phyloP scores from a whole-genome alignment of 2,113 vertebrate genomes.

The Columbina picui region DNA sequence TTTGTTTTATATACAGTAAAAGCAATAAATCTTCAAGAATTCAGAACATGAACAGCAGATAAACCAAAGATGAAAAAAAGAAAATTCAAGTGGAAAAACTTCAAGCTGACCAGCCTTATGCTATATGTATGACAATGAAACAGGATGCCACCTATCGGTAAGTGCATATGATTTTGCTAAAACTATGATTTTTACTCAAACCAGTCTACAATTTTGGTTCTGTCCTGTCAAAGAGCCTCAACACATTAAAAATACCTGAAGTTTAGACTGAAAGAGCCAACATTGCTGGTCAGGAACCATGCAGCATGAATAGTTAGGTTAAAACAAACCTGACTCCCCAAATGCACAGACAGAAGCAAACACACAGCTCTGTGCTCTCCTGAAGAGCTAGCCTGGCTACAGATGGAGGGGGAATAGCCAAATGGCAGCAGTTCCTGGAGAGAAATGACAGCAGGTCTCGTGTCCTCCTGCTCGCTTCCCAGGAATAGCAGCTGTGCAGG shows the following conservation, averaged over 20 bases:
- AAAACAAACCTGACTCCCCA: not conserved
- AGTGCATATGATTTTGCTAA: not conserved
- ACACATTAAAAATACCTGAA: not conserved
- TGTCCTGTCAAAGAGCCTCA: not conserved
- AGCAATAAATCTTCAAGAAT: not conserved
- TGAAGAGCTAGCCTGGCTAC: not conserved
- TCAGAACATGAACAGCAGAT: not conserved
- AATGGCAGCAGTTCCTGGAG: not conserved
- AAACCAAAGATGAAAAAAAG: not conserved
- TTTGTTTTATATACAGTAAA: not conserved
- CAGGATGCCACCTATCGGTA: not conserved
- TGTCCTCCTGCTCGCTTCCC: not conserved
- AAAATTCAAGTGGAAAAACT: not conserved
- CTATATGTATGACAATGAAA: not conserved
- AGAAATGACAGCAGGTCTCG: not conserved
- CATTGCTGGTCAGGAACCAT: not conserved
- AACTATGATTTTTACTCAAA: not conserved
- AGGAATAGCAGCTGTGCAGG: not conserved
- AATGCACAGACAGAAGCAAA: not conserved
- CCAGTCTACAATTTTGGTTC: not conserved
- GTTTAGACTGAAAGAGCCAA: not conserved
- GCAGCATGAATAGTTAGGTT: not conserved
- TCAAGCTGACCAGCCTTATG: not conserved
- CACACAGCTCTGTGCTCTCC: not conserved
- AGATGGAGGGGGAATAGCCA: not conserved